Evolutionary conservation across 2,113 vertebrate genomes (phyloP), one percentile per base, ranked within the genome.

Genomic region (Crocuta crocuta): DNA sequence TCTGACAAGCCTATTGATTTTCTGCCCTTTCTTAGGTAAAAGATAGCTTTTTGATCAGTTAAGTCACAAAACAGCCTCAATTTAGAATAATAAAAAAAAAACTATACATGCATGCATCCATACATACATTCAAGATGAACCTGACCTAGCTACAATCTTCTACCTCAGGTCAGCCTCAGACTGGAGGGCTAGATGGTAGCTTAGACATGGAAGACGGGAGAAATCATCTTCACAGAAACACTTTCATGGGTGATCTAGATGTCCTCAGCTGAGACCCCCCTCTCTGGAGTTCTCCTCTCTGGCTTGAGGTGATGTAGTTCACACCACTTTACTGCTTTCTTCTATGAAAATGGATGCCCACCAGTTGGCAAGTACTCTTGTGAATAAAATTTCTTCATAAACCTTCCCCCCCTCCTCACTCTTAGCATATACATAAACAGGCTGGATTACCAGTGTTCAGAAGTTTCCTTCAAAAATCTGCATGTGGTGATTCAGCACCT

Each of bases 381-480:
- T 33, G 50, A 74, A 76, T 43, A 45, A 63, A 65, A 79, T n/a
- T 5, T 80, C 43, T 82, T 86, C 19, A 70, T 33, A 33, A 83
- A 19, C 10, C 2, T 78, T 15, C 11, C 68, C 2, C 0, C 31
- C 17, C 16, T 92, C 7, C 50, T 73, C 7, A 43, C 5, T 65
- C 33, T 87, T 4, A 17, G 13, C 21, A 7, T 23, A 6, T 39
- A 39, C 39, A 39, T 31, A 43, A 86, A 63, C 0, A 4, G n/a
- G 55, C 58, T 55, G 13, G 43, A 81, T 45, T 68, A 79, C 4
- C 10, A 55, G 43, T 84, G 43, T 50, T 92, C 45, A 78, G 33
- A 95, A 89, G 85, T 91, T 63, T 70, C 43, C 39, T 85, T 63
- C 66, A 84, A 70, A 92, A 76, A 48, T 93, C 10, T 92, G 1